These are phyloP conservation scores for Hippotragus niger DNA, from an alignment of 2,113 vertebrate genomes.

Conservation along the genomic window DNA sequence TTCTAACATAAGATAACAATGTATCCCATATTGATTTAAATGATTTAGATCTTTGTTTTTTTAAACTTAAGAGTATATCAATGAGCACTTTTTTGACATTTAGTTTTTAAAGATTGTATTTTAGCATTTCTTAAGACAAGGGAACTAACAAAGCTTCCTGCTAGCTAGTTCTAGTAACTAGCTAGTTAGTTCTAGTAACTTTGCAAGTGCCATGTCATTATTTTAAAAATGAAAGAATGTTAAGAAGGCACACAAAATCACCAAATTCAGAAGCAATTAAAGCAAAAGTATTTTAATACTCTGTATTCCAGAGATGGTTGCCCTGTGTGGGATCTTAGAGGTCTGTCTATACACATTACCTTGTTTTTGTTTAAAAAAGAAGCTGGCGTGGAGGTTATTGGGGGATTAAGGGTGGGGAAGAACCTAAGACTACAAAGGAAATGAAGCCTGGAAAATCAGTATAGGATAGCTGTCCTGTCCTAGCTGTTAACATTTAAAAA, in stretches of 20 bases:
- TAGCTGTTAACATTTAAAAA: slow-evolving; percentile 82
- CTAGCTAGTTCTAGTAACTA: not conserved
- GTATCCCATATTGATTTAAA: not conserved
- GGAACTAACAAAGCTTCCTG: not conserved
- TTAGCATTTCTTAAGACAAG: slow-evolving; percentile 23
- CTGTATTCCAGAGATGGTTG: not conserved
- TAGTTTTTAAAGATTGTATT: slow-evolving; percentile 38
- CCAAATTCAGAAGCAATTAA: not conserved
- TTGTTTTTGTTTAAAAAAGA: slow-evolving; percentile 62
- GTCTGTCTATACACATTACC: slow-evolving; percentile 21
- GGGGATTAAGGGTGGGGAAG: slow-evolving; percentile 59
- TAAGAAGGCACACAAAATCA: slow-evolving; percentile 48
- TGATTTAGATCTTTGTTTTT: not conserved
- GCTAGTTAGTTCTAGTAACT: slow-evolving; percentile 44
- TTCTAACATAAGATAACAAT: not conserved
- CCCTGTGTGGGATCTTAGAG: not conserved
- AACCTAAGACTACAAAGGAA: slow-evolving; percentile 71
- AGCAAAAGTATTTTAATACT: slow-evolving; percentile 36
- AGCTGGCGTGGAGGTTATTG: slow-evolving; percentile 39
- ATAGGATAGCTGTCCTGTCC: slow-evolving; percentile 60
- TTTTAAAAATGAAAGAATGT: slow-evolving; percentile 29
- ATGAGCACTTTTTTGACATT: slow-evolving; percentile 13
- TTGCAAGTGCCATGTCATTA: slow-evolving; percentile 31
- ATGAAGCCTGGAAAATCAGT: slow-evolving; percentile 60
- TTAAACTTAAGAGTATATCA: not conserved